Conservation (phyloP, 2,888 invertebrate species). For the Barypeithes pellucidus region DNA sequence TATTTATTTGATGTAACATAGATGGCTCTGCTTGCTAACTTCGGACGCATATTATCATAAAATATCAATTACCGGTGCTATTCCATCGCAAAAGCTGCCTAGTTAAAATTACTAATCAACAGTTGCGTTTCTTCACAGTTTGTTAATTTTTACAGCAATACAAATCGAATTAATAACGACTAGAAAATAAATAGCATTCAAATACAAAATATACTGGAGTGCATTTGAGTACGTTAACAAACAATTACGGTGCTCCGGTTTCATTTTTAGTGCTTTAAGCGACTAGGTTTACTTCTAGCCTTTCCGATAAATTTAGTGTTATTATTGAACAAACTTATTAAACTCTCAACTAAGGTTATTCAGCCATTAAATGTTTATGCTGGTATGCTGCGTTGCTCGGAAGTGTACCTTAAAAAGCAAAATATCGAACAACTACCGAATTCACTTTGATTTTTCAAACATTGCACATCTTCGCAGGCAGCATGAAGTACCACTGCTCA, state of each 20-base stretch:
- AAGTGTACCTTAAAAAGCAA: no score
- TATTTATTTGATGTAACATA: no score
- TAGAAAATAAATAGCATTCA: constrained; percentile 15
- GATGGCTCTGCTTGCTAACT: no score
- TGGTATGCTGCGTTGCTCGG: no score
- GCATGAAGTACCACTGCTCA: no score
- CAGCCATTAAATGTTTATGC: no score
- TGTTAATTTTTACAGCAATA: constrained; percentile 19
- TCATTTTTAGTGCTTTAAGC: neutral
- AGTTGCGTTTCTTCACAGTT: constrained; percentile 22
- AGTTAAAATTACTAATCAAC: neutral
- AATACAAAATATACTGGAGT: constrained; percentile 15
- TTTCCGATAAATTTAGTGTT: neutral
- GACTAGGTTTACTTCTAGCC: neutral
- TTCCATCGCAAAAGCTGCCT: neutral
- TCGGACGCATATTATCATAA: no score
- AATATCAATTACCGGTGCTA: neutral
- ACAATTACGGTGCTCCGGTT: constrained; percentile 17
- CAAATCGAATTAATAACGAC: constrained; percentile 9
- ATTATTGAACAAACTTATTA: neutral
- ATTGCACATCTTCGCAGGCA: no score
- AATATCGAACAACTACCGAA: no score
- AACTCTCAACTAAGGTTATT: no score
- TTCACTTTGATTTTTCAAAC: no score
- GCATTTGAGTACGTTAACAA: constrained; percentile 9